These are phyloP conservation scores for Crocidura indochinensis DNA, from an alignment of 2,797 vertebrate species.

Conservation along the genomic window DNA sequence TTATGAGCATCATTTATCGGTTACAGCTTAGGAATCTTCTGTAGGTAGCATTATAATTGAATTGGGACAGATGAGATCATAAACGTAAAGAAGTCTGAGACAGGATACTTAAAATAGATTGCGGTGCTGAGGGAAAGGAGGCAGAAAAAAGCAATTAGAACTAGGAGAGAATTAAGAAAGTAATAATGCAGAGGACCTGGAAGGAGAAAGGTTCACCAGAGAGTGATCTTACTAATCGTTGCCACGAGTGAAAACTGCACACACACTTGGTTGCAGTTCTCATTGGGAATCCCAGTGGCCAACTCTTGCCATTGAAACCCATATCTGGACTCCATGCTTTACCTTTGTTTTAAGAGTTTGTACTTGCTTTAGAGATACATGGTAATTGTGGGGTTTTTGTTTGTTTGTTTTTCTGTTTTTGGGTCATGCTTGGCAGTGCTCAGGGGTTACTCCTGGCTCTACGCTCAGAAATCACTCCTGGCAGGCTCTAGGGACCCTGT, in stretches of 20 bases:
- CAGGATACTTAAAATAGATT: neutral
- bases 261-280: too few species aligned
- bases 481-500: too few species aligned
- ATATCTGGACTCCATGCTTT: too few species aligned
- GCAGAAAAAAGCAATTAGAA: neutral
- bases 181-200: neutral
- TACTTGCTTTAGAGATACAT: neutral
- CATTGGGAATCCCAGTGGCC: too few species aligned
- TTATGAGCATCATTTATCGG: too few species aligned
- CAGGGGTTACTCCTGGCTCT: too few species aligned
- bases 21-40: neutral
- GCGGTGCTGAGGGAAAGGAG: neutral
- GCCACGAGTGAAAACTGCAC: too few species aligned
- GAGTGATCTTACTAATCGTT: neutral
- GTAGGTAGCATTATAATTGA: neutral
- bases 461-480: too few species aligned
- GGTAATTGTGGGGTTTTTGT: neutral
- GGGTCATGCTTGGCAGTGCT: too few species aligned
- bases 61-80: neutral
- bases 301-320: too few species aligned
- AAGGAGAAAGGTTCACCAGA: neutral
- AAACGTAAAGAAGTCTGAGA: neutral
- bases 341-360: neutral
- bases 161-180: neutral
- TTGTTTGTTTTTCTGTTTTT: too few species aligned